Base-by-base conservation (phyloP, 1,140 invertebrate genomes). In the Drosophila suzukii region DNA sequence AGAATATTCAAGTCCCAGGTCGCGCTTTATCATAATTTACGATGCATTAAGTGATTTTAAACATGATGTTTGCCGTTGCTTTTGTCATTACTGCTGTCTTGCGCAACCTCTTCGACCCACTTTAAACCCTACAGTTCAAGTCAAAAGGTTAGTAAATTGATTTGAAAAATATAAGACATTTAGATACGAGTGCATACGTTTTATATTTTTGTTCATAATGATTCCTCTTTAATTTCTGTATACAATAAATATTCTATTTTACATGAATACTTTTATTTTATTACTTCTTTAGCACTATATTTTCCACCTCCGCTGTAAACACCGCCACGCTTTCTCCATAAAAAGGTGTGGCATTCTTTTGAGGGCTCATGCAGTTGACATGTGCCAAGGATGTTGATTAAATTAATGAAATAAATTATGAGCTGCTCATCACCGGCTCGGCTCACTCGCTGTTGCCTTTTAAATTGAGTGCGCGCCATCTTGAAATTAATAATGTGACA, bases 391-490 rank as follows among this genome's bases (percentile, higher is more conserved):
- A 86, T 71, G 83, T 90, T 89, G 85, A 89, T 89, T 89, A 89
- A 89, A 89, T 89, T 90, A 89, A 89, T 89, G 84, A 90, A 89
- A 89, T 89, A 89, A 89, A 89, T 89, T 89, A 89, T 89, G 84
- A 89, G 81, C 73, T 81, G 84, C 81, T 65, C 77, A 53, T 60
- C 71, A 56, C 46, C 71, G 54, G 58, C 57, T 60, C 73, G 54
- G 58, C 57, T 60, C 73, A 24, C 62, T 46, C 49, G 46, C 51
- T 38, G 51, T 38, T 43, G 61, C 53, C 80, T 88, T 86, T 88
- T 71, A 88, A 88, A 88, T 88, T 84, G 81, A 88, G 84, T 80
- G 84, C 55, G 77, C 81, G 85, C 81, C 84, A 90, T 89, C 81
- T 89, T 89, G 73, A 89, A 89, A 89, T 89, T 89, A 89, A 89